Evolutionary conservation across 1,140 invertebrate species (phyloP), one percentile per base, ranked within the genome.

Genomic region (Scylla paramamosain): DNA sequence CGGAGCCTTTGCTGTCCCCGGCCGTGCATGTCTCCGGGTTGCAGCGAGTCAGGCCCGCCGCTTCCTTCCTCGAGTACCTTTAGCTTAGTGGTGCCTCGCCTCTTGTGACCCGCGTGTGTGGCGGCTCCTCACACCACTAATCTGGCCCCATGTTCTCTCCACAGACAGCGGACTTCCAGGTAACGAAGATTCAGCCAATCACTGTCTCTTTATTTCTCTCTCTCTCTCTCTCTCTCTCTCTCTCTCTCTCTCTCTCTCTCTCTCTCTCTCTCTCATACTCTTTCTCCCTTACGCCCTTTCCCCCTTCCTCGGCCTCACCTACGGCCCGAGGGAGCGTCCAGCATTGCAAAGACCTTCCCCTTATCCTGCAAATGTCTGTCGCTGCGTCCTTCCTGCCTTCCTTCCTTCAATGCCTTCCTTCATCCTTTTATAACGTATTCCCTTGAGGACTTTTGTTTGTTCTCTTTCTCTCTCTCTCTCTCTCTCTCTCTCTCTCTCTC

Each of bases 111-210:
- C 25, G 29, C 83, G 46, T 91, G 12, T 52, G 6, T 77, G 83
- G 52, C 45, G 29, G 87, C n/a, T 10, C 25, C 32, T 28, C 48
- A 82, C 25, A n/a, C 25, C 48, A 95, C 91, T 93, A 95, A 95
- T 86, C 91, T 29, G 52, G 45, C 31, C 84, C 91, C 87, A 91
- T 92, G 52, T 95, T 95, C 90, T 95, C 83, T 91, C 94, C 94
- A 95, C 94, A 95, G 94, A 95, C 94, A 95, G 94, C 94, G 94
- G 94, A 95, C 84, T 95, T 25, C 94, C 94, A 95, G 94, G 94
- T 95, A 95, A 84, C 77, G 46, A 88, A 82, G 83, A 29, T 95
- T 93, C 59, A 92, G n/a, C 77, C 59, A 83, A 8, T 84, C 32
- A 93, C 32, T 83, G 1, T 77, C 67, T 92, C 91, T 82, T 14